phyloP scores from a whole-genome alignment of 2,113 vertebrate species.

The Trinectes maculatus region DNA sequence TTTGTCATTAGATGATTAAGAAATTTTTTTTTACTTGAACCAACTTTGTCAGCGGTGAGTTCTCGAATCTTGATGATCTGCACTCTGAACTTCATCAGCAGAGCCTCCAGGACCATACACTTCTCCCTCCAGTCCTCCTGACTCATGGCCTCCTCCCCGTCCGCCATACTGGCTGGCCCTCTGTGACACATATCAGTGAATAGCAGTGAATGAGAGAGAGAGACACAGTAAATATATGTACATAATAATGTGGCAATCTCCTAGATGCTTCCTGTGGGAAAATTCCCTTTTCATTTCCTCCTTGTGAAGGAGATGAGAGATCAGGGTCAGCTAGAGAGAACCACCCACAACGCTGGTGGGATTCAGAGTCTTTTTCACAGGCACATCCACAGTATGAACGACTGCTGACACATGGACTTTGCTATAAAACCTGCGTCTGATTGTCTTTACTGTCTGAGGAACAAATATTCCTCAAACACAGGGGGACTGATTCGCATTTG shows the following conservation, averaged over 20 bases:
- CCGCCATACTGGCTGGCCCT: constrained; percentile 82
- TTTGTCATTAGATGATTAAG: not conserved
- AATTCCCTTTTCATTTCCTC: constrained; percentile 1
- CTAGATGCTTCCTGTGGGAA: constrained; percentile 8
- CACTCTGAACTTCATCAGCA: constrained; percentile 94
- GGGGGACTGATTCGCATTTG: not conserved
- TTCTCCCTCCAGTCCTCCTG: constrained; percentile 94
- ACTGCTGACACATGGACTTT: not conserved
- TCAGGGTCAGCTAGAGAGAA: not conserved
- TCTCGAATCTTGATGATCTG: constrained; percentile 97
- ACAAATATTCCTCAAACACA: no score
- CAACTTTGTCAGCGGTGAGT: constrained; percentile 95
- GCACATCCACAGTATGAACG: not conserved
- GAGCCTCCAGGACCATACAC: constrained; percentile 91
- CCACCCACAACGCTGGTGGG: not conserved
- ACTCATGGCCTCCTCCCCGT: constrained; percentile 84
- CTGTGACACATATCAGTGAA: constrained; percentile 27
- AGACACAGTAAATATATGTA: not conserved
- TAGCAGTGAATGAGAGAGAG: constrained; percentile 4
- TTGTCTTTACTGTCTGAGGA: not conserved
- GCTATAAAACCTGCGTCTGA: no score
- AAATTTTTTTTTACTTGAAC: constrained; percentile 41
- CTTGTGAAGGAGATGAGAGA: not conserved
- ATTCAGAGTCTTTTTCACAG: not conserved
- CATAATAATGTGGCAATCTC: not conserved